Conservation (phyloP, 1,140 invertebrate genomes). For the Tetragonula clypearis region DNA sequence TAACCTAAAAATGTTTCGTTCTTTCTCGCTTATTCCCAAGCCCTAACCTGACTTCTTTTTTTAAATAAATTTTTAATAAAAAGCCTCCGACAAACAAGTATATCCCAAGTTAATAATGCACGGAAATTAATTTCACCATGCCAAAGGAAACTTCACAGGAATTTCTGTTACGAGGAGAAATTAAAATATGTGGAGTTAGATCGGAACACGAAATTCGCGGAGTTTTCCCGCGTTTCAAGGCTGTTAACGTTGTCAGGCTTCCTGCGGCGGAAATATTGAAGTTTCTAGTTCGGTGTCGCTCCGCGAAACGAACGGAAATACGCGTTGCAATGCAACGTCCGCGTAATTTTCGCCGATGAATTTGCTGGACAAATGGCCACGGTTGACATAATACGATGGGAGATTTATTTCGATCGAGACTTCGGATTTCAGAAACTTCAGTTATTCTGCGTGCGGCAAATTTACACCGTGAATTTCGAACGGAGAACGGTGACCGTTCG, state of each 20-base stretch:
- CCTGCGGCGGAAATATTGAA: background rate
- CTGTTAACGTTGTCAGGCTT: background rate
- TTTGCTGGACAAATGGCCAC: background rate
- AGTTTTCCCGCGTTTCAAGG: conserved; percentile 34
- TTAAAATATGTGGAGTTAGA: background rate
- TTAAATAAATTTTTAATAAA: background rate
- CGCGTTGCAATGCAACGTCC: conserved; percentile 13
- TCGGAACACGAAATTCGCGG: background rate
- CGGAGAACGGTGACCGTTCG: background rate
- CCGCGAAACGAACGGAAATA: background rate
- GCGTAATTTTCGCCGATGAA: background rate
- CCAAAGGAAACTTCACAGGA: background rate
- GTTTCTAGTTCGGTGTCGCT: background rate
- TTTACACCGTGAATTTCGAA: background rate
- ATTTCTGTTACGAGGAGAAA: background rate
- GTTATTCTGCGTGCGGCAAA: background rate
- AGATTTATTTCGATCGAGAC: background rate
- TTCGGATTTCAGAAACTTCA: background rate
- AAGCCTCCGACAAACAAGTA: too few species aligned
- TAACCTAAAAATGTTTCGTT: background rate
- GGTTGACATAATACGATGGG: too few species aligned
- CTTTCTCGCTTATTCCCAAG: background rate
- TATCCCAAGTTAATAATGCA: background rate
- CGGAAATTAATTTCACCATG: background rate
- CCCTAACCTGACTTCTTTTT: background rate